phyloP scores from a whole-genome alignment of 1,140 invertebrate genomes.

The Psilanteris sp. region DNA sequence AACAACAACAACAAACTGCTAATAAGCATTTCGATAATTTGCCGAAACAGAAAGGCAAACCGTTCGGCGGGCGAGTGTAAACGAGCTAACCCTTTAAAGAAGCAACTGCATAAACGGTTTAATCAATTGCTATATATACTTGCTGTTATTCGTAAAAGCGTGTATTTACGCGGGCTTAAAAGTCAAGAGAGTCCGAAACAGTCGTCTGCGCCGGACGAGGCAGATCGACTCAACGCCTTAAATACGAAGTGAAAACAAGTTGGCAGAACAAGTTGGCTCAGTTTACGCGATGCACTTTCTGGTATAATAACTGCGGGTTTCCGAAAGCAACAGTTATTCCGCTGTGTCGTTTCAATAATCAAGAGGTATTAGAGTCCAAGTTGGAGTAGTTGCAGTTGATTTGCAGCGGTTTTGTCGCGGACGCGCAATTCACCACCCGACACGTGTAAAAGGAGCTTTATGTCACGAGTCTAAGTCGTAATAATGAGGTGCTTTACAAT shows the following conservation, averaged over 20 bases:
- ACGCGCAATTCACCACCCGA: slow-evolving; percentile 1
- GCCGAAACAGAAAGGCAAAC: too few species aligned
- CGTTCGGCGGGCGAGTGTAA: too few species aligned
- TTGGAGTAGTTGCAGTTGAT: slow-evolving; percentile 15
- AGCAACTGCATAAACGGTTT: too few species aligned
- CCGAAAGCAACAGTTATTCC: slow-evolving; percentile 10
- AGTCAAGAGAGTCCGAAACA: not conserved
- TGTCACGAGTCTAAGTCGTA: slow-evolving; percentile 11
- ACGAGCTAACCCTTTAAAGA: too few species aligned
- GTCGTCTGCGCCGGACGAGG: not conserved
- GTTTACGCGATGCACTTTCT: slow-evolving; percentile 5
- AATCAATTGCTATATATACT: too few species aligned
- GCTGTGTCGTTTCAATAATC: slow-evolving; percentile 16
- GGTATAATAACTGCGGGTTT: slow-evolving; percentile 11
- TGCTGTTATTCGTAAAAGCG: too few species aligned
- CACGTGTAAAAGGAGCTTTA: slow-evolving; percentile 20
- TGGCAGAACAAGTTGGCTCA: slow-evolving; percentile 14
- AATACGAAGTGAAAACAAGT: slow-evolving; percentile 16
- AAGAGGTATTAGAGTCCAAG: slow-evolving; percentile 15
- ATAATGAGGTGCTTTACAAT: slow-evolving; percentile 27
- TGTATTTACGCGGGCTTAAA: slow-evolving; percentile 1
- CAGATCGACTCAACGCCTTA: slow-evolving; percentile 5
- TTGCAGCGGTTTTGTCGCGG: slow-evolving; percentile 2
- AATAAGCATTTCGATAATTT: too few species aligned
- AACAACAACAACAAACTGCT: too few species aligned